Percentiles rank a stretch among this genome's conserved stretches.
Evolutionary conservation across 2,888 invertebrate species (phyloP).

Genomic region (Fragum fragum): DNA sequence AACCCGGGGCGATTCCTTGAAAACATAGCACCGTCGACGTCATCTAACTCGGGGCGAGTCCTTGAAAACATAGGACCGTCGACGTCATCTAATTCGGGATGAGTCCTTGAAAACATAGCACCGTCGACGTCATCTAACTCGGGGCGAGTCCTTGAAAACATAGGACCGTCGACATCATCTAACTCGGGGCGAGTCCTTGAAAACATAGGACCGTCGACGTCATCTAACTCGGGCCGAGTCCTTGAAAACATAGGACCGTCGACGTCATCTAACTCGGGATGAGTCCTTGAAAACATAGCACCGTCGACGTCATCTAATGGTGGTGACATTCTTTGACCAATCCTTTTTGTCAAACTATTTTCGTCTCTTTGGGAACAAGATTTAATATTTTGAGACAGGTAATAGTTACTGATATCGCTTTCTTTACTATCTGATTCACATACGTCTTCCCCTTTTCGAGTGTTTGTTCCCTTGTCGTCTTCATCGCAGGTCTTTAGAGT

Average conservation of each 20-base stretch:
- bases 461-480: too few relatives aligned
- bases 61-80: conserved; percentile 44
- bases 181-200: not conserved
- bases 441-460: not conserved
- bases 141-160: conserved; percentile 12
- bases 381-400: too few relatives aligned
- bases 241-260: conserved; percentile 42
- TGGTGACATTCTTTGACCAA: too few relatives aligned
- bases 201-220: conserved; percentile 13
- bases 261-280: conserved; percentile 11
- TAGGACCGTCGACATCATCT: conserved; percentile 9
- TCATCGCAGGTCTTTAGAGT: too few relatives aligned
- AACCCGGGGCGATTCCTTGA: not conserved
- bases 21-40: conserved; percentile 38
- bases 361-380: too few relatives aligned
- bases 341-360: too few relatives aligned
- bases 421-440: too few relatives aligned
- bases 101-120: conserved; percentile 35
- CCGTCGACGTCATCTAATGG: conserved; percentile 32
- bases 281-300: conserved; percentile 26
- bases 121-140: conserved; percentile 32
- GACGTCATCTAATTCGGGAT: conserved; percentile 9
- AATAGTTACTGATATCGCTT: too few relatives aligned
- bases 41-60: not conserved
- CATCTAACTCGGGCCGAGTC: not conserved